phyloP scores from a whole-genome alignment of 53 echinoderm and acorn worm species.

The Paracentrotus lividus region DNA sequence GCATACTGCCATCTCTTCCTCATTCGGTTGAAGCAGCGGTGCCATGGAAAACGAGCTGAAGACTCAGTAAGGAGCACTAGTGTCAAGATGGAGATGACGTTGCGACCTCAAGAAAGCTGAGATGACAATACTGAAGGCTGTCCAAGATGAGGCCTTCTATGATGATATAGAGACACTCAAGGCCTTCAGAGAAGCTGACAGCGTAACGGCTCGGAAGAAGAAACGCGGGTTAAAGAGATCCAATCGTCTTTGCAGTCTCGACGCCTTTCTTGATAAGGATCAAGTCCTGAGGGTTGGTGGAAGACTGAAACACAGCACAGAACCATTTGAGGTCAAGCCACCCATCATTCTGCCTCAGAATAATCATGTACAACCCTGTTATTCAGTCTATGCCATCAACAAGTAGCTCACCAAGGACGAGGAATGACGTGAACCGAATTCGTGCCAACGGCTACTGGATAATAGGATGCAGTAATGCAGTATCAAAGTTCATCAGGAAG shows the following conservation, averaged over 20 bases:
- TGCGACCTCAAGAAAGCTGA: conserved; percentile 69
- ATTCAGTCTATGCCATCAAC: conserved; percentile 66
- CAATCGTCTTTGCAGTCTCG: conserved; percentile 56
- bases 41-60: neutral
- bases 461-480: conserved; percentile 61
- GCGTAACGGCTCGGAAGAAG: neutral
- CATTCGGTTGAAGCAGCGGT: neutral
- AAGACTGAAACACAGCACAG: conserved; percentile 54
- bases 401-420: conserved; percentile 77
- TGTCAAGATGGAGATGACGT: neutral
- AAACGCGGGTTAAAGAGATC: neutral
- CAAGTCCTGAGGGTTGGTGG: conserved; percentile 76
- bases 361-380: conserved; percentile 74
- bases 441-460: conserved; percentile 76
- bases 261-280: conserved; percentile 70
- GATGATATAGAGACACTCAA: conserved; percentile 48
- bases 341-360: conserved; percentile 73
- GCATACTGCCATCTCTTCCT: neutral
- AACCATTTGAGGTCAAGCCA: conserved; percentile 64
- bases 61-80: too few species aligned
- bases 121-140: conserved; percentile 34
- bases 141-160: conserved; percentile 45
- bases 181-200: neutral
- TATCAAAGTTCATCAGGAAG: conserved; percentile 63
- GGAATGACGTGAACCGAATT: conserved; percentile 77